Conservation (phyloP, 1,140 invertebrate genomes). For the Zeugodacus cucurbitae region DNA sequence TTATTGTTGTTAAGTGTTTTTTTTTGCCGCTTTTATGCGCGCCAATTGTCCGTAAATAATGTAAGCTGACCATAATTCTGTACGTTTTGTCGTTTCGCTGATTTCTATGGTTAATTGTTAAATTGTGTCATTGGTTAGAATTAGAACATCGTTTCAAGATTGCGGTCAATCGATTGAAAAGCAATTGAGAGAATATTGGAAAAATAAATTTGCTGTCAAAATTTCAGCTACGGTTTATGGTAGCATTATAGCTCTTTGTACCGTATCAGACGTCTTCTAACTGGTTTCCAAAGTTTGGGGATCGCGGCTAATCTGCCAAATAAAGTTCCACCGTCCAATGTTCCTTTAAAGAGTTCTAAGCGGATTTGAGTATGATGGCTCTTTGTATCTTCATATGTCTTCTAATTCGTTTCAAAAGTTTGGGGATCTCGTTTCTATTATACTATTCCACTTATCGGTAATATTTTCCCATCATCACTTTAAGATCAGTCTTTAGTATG, state of each 20-base stretch:
- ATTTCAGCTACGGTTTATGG: background rate
- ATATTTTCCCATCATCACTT: no score
- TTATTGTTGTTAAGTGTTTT: background rate
- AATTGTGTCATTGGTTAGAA: slow-evolving; percentile 20
- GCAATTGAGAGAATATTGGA: background rate
- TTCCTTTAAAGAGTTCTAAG: no score
- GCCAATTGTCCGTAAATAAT: slow-evolving; percentile 26
- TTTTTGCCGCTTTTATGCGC: background rate
- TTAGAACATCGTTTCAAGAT: background rate
- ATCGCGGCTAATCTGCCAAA: no score
- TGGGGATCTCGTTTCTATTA: no score
- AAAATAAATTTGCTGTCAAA: background rate
- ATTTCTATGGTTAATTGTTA: slow-evolving; percentile 25
- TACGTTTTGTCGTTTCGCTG: background rate
- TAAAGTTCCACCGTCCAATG: no score
- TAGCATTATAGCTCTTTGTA: background rate
- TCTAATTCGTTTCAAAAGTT: no score
- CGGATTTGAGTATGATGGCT: no score
- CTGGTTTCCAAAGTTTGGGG: no score
- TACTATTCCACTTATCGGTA: no score
- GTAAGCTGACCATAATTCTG: background rate
- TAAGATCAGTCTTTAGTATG: no score
- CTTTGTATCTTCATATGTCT: no score
- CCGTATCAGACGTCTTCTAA: background rate
- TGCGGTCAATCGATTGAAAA: background rate